A percentile compares a stretch with the other conserved stretches of the same genome.
phyloP scores from a whole-genome alignment of 2,888 invertebrate genomes.

The Caenorhabditis wallacei region DNA sequence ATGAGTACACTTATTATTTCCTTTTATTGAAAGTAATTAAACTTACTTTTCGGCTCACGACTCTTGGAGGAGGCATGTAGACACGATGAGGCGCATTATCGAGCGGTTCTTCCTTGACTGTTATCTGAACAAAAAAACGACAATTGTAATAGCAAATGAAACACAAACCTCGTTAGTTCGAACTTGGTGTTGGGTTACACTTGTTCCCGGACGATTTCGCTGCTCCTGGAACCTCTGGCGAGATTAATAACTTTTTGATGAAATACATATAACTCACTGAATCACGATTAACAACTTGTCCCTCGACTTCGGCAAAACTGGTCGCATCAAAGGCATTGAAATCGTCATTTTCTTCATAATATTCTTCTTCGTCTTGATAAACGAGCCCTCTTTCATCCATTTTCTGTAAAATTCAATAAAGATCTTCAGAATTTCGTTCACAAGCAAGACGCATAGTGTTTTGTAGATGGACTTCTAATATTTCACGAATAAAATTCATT shows the following conservation, averaged over 20 bases:
- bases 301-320: conserved; percentile 58
- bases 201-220: conserved; percentile 18
- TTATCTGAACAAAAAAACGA: conserved; percentile 12
- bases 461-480: no score
- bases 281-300: conserved; percentile 41
- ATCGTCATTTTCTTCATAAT: conserved; percentile 54
- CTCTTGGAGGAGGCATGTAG: conserved; percentile 37
- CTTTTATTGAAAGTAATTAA: no score
- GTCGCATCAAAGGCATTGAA: conserved; percentile 48
- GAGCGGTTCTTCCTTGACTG: conserved; percentile 33
- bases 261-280: conserved; percentile 40
- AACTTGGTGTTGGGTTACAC: background rate
- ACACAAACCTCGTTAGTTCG: conserved; percentile 2
- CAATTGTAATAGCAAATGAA: background rate
- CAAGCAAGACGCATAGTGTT: no score
- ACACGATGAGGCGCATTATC: conserved; percentile 21
- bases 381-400: conserved; percentile 49
- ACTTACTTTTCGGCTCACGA: conserved; percentile 46
- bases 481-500: no score
- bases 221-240: conserved; percentile 19
- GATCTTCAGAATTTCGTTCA: no score
- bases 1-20: no score
- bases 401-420: conserved; percentile 13
- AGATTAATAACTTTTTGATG: background rate
- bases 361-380: conserved; percentile 59